Conservation (phyloP, 2,113 vertebrate genomes). For the Pao palembangensis region DNA sequence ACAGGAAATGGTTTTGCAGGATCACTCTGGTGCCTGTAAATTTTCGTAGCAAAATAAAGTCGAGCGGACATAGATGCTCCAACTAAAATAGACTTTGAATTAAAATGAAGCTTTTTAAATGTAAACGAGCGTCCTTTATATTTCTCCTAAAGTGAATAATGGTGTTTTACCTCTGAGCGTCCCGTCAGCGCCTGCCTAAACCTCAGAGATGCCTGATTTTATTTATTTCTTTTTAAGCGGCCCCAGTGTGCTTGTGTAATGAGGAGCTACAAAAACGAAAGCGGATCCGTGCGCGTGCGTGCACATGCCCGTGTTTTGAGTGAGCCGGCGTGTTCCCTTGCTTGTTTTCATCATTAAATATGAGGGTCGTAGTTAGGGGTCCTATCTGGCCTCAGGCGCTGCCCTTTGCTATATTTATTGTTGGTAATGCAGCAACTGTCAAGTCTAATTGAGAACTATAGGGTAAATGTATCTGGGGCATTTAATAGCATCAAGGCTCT, state of each 20-base stretch:
- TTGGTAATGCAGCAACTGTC: constrained; percentile 78
- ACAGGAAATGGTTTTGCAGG: too few species aligned
- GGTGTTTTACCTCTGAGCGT: neutral
- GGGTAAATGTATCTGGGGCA: constrained; percentile 76
- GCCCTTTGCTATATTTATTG: constrained; percentile 79
- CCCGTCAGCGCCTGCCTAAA: constrained; percentile 15
- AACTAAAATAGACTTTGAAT: neutral
- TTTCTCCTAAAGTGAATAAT: neutral
- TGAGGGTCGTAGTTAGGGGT: constrained; percentile 75
- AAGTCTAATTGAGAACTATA: constrained; percentile 75
- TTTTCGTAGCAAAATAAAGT: too few species aligned
- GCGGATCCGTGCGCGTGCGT: constrained; percentile 3
- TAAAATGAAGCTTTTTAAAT: neutral
- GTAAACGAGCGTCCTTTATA: neutral
- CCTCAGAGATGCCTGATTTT: constrained; percentile 8
- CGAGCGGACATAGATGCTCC: too few species aligned
- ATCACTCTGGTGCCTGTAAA: too few species aligned
- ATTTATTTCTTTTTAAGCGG: neutral
- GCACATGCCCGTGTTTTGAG: constrained; percentile 21
- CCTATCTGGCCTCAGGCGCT: constrained; percentile 65
- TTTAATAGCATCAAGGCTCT: constrained; percentile 76
- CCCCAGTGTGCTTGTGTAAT: constrained; percentile 33
- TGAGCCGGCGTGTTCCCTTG: constrained; percentile 33
- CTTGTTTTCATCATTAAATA: constrained; percentile 79
- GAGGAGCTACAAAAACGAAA: constrained; percentile 16